Percentiles rank a stretch among this genome's conserved stretches.
Conservation (phyloP, 2,888 invertebrate genomes). For the Anthophora plumipes region DNA sequence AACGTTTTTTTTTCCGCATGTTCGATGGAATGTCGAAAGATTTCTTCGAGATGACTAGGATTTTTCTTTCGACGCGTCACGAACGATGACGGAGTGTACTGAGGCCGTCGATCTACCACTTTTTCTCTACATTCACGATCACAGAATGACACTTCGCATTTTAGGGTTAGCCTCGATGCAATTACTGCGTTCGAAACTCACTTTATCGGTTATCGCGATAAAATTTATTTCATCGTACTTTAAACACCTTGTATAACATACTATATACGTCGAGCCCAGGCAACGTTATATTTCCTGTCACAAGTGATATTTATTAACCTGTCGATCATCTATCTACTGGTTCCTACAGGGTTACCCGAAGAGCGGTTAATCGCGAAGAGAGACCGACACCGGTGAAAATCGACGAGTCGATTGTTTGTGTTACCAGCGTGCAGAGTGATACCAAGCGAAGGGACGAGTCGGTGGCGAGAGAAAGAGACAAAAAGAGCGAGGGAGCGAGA, state of each 20-base stretch:
- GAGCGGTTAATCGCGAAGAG: neutral
- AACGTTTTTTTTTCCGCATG: neutral
- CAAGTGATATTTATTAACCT: too few species aligned
- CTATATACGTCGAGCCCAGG: too few species aligned
- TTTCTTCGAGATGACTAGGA: constrained; percentile 12
- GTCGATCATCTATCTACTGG: too few species aligned
- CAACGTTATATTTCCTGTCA: too few species aligned
- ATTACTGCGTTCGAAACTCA: too few species aligned
- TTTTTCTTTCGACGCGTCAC: neutral
- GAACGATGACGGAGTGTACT: neutral
- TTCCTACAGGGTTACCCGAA: neutral
- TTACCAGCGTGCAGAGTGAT: constrained; percentile 34
- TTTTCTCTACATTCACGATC: too few species aligned
- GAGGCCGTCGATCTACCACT: neutral
- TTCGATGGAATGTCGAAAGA: neutral
- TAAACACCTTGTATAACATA: too few species aligned
- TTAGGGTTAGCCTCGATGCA: too few species aligned
- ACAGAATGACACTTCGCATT: too few species aligned
- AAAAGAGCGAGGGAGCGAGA: neutral
- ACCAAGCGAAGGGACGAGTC: constrained; percentile 48
- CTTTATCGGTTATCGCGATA: too few species aligned
- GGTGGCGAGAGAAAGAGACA: neutral
- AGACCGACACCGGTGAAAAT: neutral
- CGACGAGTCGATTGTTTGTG: neutral
- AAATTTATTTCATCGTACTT: too few species aligned